A percentile compares a stretch with the other conserved stretches of the same genome.
Conservation (phyloP, 2,113 vertebrate genomes). For the Rhodinocichla rosea region DNA sequence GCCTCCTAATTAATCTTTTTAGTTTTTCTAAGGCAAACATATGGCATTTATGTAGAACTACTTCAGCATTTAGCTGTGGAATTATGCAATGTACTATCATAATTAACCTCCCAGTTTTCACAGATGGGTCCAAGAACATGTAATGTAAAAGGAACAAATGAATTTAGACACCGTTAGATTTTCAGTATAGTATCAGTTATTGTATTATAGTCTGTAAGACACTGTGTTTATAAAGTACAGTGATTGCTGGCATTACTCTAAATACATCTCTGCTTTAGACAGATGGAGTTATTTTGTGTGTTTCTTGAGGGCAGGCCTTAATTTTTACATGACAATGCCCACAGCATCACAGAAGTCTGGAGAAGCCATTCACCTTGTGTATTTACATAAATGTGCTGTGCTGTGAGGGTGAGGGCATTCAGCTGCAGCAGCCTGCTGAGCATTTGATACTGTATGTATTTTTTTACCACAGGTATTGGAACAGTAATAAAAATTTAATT, state of each 20-base stretch:
- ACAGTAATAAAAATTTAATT: constrained; percentile 38
- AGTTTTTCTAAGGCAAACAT: constrained; percentile 70
- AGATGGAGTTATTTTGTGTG: constrained; percentile 8
- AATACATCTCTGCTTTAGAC: background rate
- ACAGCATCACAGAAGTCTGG: background rate
- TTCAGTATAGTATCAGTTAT: constrained; percentile 24
- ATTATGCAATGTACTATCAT: constrained; percentile 65
- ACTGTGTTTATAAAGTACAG: background rate
- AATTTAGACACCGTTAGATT: constrained; percentile 26
- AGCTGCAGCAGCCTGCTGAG: background rate
- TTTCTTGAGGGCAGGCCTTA: background rate
- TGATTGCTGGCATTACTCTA: background rate
- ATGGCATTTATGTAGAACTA: constrained; percentile 69
- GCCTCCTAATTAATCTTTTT: constrained; percentile 76
- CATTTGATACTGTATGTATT: background rate
- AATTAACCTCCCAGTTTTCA: constrained; percentile 72
- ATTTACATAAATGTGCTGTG: constrained; percentile 38
- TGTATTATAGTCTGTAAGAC: constrained; percentile 25
- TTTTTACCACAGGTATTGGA: constrained; percentile 29
- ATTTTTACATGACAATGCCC: background rate
- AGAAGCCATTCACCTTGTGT: constrained; percentile 42
- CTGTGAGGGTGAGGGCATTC: constrained; percentile 26
- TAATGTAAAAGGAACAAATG: constrained; percentile 70
- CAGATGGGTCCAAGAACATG: constrained; percentile 71
- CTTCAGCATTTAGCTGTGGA: constrained; percentile 69